phyloP scores from a whole-genome alignment of 1,140 invertebrate species.

The Pomacea maculata region DNA sequence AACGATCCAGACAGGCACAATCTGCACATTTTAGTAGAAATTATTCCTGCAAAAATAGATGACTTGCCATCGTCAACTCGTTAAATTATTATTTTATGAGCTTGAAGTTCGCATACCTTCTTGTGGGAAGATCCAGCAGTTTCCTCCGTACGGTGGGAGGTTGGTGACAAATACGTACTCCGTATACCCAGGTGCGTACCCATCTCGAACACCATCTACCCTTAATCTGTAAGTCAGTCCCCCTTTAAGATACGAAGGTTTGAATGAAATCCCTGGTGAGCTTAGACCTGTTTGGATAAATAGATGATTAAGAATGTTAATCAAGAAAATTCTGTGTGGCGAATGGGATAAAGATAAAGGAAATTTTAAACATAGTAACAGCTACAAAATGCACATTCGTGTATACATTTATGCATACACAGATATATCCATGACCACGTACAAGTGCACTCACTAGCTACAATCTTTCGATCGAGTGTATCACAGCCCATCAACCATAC shows the following conservation, averaged over 20 bases:
- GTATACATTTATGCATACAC: background rate
- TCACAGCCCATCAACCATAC: too few relatives aligned
- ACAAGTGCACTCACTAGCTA: background rate
- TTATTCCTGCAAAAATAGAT: too few relatives aligned
- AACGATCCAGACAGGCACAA: too few relatives aligned
- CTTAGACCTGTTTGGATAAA: slow-evolving; percentile 5
- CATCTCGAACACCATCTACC: slow-evolving; percentile 39
- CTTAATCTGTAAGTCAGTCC: slow-evolving; percentile 38
- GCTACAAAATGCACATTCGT: background rate
- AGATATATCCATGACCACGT: background rate
- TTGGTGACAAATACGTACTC: slow-evolving; percentile 48
- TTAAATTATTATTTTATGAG: too few relatives aligned
- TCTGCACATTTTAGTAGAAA: too few relatives aligned
- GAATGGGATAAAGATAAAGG: background rate
- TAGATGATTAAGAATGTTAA: background rate
- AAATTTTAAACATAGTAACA: background rate
- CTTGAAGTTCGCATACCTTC: slow-evolving; percentile 31
- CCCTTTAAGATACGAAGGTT: slow-evolving; percentile 34
- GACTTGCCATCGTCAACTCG: too few relatives aligned
- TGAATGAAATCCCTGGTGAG: slow-evolving; percentile 31
- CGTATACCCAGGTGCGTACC: slow-evolving; percentile 40
- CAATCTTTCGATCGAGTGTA: background rate
- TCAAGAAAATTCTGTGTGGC: too few relatives aligned
- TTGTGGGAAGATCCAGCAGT: slow-evolving; percentile 39
- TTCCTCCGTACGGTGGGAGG: slow-evolving; percentile 51